A percentile compares a stretch with the other conserved stretches of the same genome.
Conservation (phyloP, 2,113 vertebrate species). For the Notothenia coriiceps region DNA sequence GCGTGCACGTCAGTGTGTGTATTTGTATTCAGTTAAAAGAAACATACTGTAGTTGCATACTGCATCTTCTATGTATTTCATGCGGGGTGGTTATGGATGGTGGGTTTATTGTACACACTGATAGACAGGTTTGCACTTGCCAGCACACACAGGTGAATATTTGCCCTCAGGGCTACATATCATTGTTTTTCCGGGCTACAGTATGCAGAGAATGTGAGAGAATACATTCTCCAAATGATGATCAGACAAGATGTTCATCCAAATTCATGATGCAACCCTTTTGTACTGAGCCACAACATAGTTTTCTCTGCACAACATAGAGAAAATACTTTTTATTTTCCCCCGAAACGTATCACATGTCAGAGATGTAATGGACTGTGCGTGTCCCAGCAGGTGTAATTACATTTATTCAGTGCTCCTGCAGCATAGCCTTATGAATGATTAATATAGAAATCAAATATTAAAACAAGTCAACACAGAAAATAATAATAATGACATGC, state of each 20-base stretch:
- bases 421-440: constrained; percentile 63
- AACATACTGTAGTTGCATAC: constrained; percentile 56
- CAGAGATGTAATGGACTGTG: constrained; percentile 47
- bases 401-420: constrained; percentile 66
- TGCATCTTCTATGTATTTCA: constrained; percentile 56
- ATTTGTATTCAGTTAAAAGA: constrained; percentile 68
- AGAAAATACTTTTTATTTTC: constrained; percentile 8
- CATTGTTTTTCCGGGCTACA: constrained; percentile 58
- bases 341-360: constrained; percentile 17
- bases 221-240: constrained; percentile 41
- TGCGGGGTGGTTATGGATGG: constrained; percentile 58
- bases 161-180: constrained; percentile 68
- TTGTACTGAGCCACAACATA: neutral
- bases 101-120: constrained; percentile 48
- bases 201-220: constrained; percentile 44
- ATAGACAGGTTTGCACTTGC: constrained; percentile 45
- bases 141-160: constrained; percentile 56
- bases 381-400: constrained; percentile 78
- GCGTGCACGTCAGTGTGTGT: constrained; percentile 41
- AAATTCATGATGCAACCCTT: constrained; percentile 29
- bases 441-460: constrained; percentile 80
- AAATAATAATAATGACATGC: constrained; percentile 64
- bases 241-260: constrained; percentile 11
- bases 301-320: neutral
- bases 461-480: constrained; percentile 75